A percentile compares a stretch with the other conserved stretches of the same genome.
Conservation (phyloP, 2,888 invertebrate genomes). For the Amaurobius ferox region DNA sequence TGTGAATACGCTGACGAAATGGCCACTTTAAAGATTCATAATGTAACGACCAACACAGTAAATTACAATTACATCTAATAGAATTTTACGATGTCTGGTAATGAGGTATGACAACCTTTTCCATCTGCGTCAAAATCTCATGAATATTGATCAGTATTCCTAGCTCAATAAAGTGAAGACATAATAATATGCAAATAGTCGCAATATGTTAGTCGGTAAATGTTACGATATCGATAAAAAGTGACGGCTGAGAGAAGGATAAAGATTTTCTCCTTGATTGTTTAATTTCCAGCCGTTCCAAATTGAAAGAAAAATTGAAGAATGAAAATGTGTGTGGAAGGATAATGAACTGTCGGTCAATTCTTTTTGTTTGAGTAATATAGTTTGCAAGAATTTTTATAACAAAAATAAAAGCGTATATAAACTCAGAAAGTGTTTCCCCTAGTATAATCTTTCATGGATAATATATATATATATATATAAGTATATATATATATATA, state of each 20-base stretch:
- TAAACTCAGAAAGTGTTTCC: too few relatives aligned
- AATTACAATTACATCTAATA: conserved; percentile 63
- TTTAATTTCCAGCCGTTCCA: conserved; percentile 34
- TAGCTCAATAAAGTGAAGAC: conserved; percentile 17
- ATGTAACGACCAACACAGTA: conserved; percentile 10
- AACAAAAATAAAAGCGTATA: too few relatives aligned
- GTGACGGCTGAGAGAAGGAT: conserved; percentile 5
- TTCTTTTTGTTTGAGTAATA: too few relatives aligned
- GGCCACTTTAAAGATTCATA: conserved; percentile 42
- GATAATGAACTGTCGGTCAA: too few relatives aligned
- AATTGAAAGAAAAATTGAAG: too few relatives aligned
- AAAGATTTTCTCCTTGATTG: conserved; percentile 48
- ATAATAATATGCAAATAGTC: conserved; percentile 63
- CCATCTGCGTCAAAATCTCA: conserved; percentile 10
- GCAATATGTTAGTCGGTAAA: neutral
- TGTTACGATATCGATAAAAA: conserved; percentile 13
- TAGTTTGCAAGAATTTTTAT: too few relatives aligned
- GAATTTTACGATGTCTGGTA: conserved; percentile 43
- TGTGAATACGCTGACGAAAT: conserved; percentile 31
- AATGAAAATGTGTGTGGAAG: too few relatives aligned
- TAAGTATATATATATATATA: too few relatives aligned
- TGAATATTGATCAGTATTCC: conserved; percentile 62
- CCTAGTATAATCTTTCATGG: too few relatives aligned
- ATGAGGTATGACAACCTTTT: conserved; percentile 39
- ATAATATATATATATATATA: too few relatives aligned